Percentiles rank a stretch among this genome's conserved stretches.
Conservation (phyloP, 2,113 vertebrate species). For the Saccopteryx leptura region DNA sequence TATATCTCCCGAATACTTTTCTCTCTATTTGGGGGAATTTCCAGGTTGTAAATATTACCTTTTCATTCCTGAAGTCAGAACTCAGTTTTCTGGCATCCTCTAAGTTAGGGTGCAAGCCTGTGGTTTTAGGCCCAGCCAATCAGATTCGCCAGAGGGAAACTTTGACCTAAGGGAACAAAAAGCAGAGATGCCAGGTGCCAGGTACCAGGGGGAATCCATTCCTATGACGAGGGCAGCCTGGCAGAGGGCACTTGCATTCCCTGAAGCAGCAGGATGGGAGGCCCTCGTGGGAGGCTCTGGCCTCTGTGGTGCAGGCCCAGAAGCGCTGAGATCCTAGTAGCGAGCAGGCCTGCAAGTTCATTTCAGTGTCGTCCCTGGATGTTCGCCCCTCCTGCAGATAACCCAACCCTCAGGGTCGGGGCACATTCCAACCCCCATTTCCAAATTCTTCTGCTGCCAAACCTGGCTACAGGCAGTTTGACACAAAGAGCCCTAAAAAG, state of each 20-base stretch:
- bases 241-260: no score
- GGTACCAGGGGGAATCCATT: neutral
- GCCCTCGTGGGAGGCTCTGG: neutral
- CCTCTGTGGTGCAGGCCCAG: neutral
- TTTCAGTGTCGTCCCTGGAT: neutral
- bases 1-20: neutral
- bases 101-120: neutral
- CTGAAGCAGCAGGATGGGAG: neutral
- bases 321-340: neutral
- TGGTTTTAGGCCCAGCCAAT: neutral
- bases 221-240: neutral
- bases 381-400: no score
- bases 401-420: neutral
- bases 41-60: neutral
- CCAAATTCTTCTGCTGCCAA: neutral
- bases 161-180: neutral
- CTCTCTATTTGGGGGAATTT: neutral
- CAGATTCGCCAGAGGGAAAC: neutral
- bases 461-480: neutral
- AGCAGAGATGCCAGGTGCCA: accelerated
- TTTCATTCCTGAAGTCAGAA: neutral
- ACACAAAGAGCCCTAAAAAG: neutral
- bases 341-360: neutral
- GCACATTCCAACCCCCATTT: no score
- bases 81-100: neutral